These are phyloP conservation scores for Prionchulus punctatus DNA, from an alignment of 2,888 invertebrate species.

Conservation along the genomic window DNA sequence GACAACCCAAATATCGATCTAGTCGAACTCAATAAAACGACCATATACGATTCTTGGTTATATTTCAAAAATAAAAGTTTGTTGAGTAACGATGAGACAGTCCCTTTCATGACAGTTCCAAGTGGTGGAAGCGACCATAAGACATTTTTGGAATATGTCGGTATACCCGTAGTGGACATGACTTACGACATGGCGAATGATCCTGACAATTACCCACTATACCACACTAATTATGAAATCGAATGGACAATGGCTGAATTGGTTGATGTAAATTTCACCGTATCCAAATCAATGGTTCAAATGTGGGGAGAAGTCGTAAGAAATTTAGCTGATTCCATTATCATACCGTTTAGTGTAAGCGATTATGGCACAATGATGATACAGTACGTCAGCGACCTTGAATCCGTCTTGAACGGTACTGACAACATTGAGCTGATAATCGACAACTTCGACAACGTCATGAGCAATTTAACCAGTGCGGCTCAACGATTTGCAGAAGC, in stretches of 20 bases:
- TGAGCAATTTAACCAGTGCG: too few species aligned
- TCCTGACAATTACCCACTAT: not conserved
- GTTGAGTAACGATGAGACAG: too few species aligned
- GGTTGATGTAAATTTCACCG: slow-evolving; percentile 28
- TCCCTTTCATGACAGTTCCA: slow-evolving; percentile 15
- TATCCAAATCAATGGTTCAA: slow-evolving; percentile 24
- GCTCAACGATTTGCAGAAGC: too few species aligned
- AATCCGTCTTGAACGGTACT: too few species aligned
- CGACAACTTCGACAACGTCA: not conserved
- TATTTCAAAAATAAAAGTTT: too few species aligned
- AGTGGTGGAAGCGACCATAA: slow-evolving; percentile 36
- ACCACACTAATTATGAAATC: not conserved
- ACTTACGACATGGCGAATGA: slow-evolving; percentile 29
- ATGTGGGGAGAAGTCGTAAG: slow-evolving; percentile 26
- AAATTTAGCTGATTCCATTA: slow-evolving; percentile 29
- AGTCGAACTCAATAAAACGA: not conserved
- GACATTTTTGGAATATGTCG: slow-evolving; percentile 30
- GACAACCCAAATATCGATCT: too few species aligned
- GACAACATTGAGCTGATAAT: not conserved
- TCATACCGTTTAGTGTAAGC: slow-evolving; percentile 30
- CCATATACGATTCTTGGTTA: not conserved
- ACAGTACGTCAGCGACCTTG: too few species aligned
- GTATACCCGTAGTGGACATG: slow-evolving; percentile 32
- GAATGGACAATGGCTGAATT: not conserved
- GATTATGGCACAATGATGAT: slow-evolving; percentile 17